These are phyloP conservation scores for Plectrocnemia conspersa DNA, from an alignment of 1,140 invertebrate species.

Conservation along the genomic window DNA sequence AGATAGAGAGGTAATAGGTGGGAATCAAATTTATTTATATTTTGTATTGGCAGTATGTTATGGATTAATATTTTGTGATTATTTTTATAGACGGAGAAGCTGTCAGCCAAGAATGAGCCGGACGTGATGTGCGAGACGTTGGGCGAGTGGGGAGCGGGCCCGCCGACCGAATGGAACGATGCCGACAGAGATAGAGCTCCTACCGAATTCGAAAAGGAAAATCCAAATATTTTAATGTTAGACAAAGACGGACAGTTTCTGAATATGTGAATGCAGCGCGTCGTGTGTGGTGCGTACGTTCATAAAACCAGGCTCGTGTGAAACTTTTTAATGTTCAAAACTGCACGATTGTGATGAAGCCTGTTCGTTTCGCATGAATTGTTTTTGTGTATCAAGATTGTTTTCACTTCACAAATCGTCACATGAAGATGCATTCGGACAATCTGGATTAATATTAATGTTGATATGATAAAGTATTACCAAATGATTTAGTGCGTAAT, in stretches of 20 bases:
- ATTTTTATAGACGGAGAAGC: constrained; percentile 44
- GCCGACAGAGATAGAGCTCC: constrained; percentile 64
- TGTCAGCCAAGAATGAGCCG: constrained; percentile 59
- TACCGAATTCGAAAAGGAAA: constrained; percentile 71
- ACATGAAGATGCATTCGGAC: too few relatives aligned
- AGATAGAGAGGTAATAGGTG: constrained; percentile 67
- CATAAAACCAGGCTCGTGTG: too few relatives aligned
- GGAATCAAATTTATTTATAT: constrained; percentile 21
- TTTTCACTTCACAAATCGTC: too few relatives aligned
- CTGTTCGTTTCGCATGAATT: too few relatives aligned
- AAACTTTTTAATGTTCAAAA: too few relatives aligned
- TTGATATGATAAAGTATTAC: too few relatives aligned
- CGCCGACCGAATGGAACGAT: constrained; percentile 62
- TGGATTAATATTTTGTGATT: background rate
- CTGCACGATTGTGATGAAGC: too few relatives aligned
- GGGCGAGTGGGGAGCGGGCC: constrained; percentile 50
- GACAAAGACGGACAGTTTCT: constrained; percentile 70
- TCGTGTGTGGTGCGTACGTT: too few relatives aligned
- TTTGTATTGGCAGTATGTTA: background rate
- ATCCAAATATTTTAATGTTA: constrained; percentile 71
- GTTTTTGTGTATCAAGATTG: too few relatives aligned
- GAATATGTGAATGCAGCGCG: constrained; percentile 60
- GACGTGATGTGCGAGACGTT: constrained; percentile 65
- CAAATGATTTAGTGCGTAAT: too few relatives aligned
- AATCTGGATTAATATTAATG: too few relatives aligned